Evolutionary conservation across 2,113 vertebrate genomes (phyloP).

Genomic region (Colius striatus): DNA sequence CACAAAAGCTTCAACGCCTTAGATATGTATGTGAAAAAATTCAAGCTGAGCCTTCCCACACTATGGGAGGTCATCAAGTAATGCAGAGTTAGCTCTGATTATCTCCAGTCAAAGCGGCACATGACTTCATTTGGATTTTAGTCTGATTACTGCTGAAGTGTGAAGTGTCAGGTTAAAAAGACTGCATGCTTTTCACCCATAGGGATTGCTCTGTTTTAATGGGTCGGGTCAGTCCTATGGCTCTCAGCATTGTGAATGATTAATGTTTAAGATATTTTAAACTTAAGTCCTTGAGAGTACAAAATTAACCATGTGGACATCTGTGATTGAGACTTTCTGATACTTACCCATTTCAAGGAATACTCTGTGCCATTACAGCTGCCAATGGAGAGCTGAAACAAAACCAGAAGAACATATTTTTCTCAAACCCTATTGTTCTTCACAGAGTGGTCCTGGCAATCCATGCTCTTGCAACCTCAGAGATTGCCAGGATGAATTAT

Average conservation of each 20-base stretch:
- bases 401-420: background rate
- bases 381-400: background rate
- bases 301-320: constrained; percentile 32
- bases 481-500: background rate
- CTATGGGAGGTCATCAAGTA: constrained; percentile 49
- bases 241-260: constrained; percentile 7
- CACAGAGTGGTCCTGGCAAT: background rate
- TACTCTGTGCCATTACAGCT: background rate
- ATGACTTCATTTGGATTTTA: constrained; percentile 57
- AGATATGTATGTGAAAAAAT: constrained; percentile 63
- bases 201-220: constrained; percentile 29
- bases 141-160: constrained; percentile 68
- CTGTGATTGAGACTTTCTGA: background rate
- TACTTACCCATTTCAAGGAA: background rate
- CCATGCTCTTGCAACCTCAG: background rate
- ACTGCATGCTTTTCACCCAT: constrained; percentile 55
- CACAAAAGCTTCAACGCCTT: constrained; percentile 50
- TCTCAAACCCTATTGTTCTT: constrained; percentile 27
- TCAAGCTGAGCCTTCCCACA: constrained; percentile 66
- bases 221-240: background rate
- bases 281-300: background rate
- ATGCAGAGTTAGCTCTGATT: constrained; percentile 52
- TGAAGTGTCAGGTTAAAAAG: constrained; percentile 70
- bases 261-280: constrained; percentile 30
- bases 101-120: constrained; percentile 44